Evolutionary conservation across 2,888 invertebrate species (phyloP).

Genomic region (Bugulina stolonifera): DNA sequence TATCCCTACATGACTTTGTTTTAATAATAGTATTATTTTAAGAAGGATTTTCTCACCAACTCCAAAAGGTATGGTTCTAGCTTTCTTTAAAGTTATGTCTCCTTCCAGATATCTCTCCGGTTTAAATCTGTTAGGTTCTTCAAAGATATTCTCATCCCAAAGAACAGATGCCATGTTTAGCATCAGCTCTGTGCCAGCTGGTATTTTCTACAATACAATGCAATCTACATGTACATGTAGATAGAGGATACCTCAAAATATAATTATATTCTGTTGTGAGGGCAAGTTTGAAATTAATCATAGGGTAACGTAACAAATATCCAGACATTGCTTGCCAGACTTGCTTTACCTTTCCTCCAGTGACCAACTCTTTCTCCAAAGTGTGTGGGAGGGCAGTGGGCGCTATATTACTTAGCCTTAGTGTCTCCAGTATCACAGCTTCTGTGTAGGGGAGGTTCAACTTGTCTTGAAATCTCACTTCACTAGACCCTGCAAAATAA

Average conservation of each 20-base stretch:
- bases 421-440: constrained; percentile 2
- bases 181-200: background rate
- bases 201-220: background rate
- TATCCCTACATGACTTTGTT: too few relatives aligned
- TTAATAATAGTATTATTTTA: too few relatives aligned
- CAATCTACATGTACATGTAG: too few relatives aligned
- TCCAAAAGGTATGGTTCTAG: background rate
- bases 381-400: constrained; percentile 1
- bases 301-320: too few relatives aligned
- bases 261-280: too few relatives aligned
- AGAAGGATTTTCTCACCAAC: too few relatives aligned
- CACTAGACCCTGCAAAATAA: background rate
- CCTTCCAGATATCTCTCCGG: background rate
- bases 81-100: background rate
- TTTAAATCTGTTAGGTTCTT: background rate
- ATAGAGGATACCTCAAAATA: too few relatives aligned
- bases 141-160: background rate
- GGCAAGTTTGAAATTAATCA: too few relatives aligned
- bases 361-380: background rate
- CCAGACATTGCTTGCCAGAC: too few relatives aligned
- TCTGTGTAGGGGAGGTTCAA: constrained; percentile 11
- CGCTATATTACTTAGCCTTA: background rate
- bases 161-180: constrained; percentile 3
- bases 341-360: background rate
- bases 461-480: background rate